Evolutionary conservation across 2,797 vertebrate species (phyloP).

Genomic region (Crax fasciolata): DNA sequence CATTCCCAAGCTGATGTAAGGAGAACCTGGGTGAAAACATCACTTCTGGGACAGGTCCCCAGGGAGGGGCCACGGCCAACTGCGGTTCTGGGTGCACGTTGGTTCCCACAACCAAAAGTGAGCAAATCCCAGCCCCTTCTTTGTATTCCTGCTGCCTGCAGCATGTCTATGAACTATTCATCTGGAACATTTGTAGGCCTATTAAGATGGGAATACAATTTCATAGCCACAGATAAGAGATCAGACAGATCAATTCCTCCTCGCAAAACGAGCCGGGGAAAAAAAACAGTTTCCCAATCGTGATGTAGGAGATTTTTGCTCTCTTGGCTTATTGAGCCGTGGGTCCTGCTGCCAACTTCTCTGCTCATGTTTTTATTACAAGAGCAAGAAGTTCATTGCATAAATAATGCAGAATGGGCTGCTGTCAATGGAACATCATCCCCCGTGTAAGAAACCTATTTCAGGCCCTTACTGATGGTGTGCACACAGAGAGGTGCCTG

Average conservation of each 20-base stretch:
- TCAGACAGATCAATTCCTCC: constrained; percentile 75
- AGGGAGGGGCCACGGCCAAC: neutral
- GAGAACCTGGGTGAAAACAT: fast-evolving
- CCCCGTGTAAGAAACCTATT: too few species aligned
- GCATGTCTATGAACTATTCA: constrained; percentile 43
- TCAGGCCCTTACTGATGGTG: fast-evolving
- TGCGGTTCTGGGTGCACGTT: neutral
- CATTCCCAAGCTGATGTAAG: neutral
- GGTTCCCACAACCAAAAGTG: neutral
- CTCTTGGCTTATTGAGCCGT: constrained; percentile 15
- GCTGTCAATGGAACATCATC: neutral
- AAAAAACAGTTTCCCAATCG: constrained; percentile 17
- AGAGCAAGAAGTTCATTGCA: neutral
- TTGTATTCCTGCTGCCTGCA: constrained; percentile 12
- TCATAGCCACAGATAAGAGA: constrained; percentile 81
- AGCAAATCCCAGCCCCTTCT: neutral
- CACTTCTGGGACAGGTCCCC: fast-evolving
- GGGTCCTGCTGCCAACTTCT: neutral
- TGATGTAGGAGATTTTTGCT: neutral
- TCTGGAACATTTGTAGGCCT: constrained; percentile 75
- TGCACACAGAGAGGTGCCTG: too few species aligned
- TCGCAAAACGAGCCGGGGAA: neutral
- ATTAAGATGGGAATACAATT: constrained; percentile 82
- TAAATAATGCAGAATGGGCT: too few species aligned
- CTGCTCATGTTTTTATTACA: neutral